phyloP scores from a whole-genome alignment of 2,888 invertebrate genomes.

The Trichogramma evanescens region DNA sequence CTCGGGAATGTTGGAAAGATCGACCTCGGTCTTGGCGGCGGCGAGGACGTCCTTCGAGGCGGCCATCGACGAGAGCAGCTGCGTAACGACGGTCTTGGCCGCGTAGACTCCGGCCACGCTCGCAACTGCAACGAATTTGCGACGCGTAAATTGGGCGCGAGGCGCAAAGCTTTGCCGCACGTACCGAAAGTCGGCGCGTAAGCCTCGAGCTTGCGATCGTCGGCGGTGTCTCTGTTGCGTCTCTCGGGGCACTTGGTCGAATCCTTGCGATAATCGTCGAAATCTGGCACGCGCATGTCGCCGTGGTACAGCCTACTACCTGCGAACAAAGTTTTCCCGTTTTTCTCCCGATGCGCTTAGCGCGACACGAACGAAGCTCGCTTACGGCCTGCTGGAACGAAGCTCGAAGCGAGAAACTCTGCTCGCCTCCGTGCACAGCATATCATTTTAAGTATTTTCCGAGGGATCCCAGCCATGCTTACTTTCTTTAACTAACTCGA shows the following conservation, averaged over 20 bases:
- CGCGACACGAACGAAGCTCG: no score
- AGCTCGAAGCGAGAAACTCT: no score
- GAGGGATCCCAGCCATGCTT: no score
- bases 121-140: constrained; percentile 44
- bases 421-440: no score
- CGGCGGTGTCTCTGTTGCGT: constrained; percentile 39
- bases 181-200: constrained; percentile 51
- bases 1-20: constrained; percentile 60
- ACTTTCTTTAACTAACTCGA: no score
- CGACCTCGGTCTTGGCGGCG: constrained; percentile 69
- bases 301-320: constrained; percentile 45
- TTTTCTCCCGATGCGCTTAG: no score
- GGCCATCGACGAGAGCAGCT: constrained; percentile 55
- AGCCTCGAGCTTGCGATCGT: constrained; percentile 48
- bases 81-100: constrained; percentile 55
- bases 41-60: constrained; percentile 71
- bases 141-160: background rate
- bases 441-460: no score
- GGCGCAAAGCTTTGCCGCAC: background rate
- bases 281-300: constrained; percentile 56
- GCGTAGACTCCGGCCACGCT: constrained; percentile 56
- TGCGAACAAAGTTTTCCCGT: no score
- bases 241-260: constrained; percentile 41
- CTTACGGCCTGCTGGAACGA: no score
- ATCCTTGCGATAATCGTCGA: constrained; percentile 51